Evolutionary conservation across 37 sponge, comb jelly and placozoan genomes (phyloP).

Genomic region (Corticium candelabrum): DNA sequence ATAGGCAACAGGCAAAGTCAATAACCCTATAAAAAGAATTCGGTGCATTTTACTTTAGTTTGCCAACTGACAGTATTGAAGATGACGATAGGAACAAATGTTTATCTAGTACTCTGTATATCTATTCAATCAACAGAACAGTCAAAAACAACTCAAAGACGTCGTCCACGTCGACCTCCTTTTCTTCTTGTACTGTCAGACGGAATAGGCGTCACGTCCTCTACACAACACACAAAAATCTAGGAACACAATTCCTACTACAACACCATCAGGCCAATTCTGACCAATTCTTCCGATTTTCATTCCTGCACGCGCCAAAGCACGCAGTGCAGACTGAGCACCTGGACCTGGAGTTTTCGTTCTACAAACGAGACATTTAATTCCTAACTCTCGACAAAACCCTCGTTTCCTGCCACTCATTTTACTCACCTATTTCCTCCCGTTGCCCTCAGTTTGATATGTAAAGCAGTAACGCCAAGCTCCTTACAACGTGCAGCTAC

Average conservation of each 20-base stretch:
- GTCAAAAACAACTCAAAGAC: too few species aligned
- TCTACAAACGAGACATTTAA: conserved; percentile 26
- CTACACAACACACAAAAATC: conserved; percentile 24
- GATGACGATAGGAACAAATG: too few species aligned
- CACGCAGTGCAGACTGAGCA: conserved; percentile 95
- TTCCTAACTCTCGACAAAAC: neutral
- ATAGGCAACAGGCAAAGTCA: too few species aligned
- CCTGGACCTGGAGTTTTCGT: conserved; percentile 99
- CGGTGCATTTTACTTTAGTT: too few species aligned
- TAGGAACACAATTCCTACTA: neutral
- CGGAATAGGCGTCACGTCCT: conserved; percentile 99
- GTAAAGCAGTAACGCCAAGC: conserved; percentile 91
- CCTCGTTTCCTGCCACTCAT: neutral
- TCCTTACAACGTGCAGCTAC: conserved; percentile 93
- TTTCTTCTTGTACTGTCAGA: conserved; percentile 95
- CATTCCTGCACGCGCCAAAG: conserved; percentile 95
- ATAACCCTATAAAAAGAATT: too few species aligned
- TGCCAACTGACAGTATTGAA: too few species aligned
- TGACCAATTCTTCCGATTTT: conserved; percentile 95
- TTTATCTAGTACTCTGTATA: too few species aligned
- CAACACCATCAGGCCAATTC: neutral
- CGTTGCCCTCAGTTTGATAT: conserved; percentile 94
- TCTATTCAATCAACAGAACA: too few species aligned
- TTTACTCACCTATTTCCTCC: conserved; percentile 87
- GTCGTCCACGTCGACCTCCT: conserved; percentile 93